Evolutionary conservation across 2,113 vertebrate genomes (phyloP), one percentile per base, ranked within the genome.

Genomic region (Polypterus senegalus): DNA sequence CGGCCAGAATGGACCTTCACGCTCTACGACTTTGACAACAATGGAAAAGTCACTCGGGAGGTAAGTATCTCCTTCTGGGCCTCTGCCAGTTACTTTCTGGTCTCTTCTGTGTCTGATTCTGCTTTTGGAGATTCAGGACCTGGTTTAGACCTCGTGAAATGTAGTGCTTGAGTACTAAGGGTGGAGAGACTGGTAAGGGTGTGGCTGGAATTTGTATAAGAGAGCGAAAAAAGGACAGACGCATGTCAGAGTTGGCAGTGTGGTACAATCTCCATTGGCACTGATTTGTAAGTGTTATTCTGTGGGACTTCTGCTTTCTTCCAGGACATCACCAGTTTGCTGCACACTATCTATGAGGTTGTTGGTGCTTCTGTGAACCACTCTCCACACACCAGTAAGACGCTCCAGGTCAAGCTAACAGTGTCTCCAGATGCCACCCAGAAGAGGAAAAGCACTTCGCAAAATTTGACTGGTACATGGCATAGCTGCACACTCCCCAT

Each of bases 1-100:
- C 86, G 93, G 63, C 94, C 98, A 79, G 96, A 98, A 74, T 98
- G 96, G 96, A 98, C 96, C 63, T 98, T 98, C 77, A 98, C 94
- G 7, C 87, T 98, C 43, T 98, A 98, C 4, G 96, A 98, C 86
- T 98, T 98, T 68, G 94, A 98, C 86, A 98, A 98, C 85, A 98
- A 88, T 2, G 94, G 94, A 76, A 93, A 93, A 88, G 94, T 98
- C 75, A 98, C 94, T n/a, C 85, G 96, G 6, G 94, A 98, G 91
- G 96, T 97, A 84, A 86, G 77, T 61, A 56, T 46, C 9, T 55
- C 47, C 45, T 27, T n/a, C 71, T 6, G 7, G 27, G 27, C 27
- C 1, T 27, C 27, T 27, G 27, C 27, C 27, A 27, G 27, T 27
- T 27, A 27, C 27, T 27, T 27, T 27, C 27, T 27, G 27, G 27